phyloP scores from a whole-genome alignment of 2,113 vertebrate genomes.

The Fukomys damarensis region DNA sequence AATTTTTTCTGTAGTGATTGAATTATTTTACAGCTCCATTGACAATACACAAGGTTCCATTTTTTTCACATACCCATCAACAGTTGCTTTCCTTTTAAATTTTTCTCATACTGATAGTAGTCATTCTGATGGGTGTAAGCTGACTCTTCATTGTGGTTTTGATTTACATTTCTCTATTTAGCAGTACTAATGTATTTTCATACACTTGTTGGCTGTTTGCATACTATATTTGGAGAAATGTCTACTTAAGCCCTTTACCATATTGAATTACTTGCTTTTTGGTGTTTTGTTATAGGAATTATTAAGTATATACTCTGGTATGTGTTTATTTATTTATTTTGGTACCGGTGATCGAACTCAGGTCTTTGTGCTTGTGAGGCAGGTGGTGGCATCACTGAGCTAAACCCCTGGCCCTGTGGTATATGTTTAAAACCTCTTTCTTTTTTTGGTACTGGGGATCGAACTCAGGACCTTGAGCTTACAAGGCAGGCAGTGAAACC shows the following conservation, averaged over 20 bases:
- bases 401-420: too few relatives aligned
- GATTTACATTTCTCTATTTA: not conserved
- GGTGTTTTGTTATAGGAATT: not conserved
- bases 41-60: not conserved
- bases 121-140: not conserved
- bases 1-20: not conserved
- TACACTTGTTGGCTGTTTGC: not conserved
- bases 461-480: too few relatives aligned
- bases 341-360: too few relatives aligned
- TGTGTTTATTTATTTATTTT: not conserved
- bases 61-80: too few relatives aligned
- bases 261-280: not conserved
- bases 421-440: too few relatives aligned
- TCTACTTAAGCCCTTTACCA: not conserved
- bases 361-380: too few relatives aligned
- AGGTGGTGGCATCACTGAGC: too few relatives aligned
- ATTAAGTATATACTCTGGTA: not conserved
- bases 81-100: not conserved
- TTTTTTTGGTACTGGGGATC: too few relatives aligned
- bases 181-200: not conserved
- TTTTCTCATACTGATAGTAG: not conserved
- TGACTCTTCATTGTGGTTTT: not conserved
- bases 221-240: not conserved
- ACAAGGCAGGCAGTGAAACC: too few relatives aligned
- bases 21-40: not conserved